These are phyloP conservation scores for Nerophis lumbriciformis DNA, from an alignment of 2,113 vertebrate genomes.

Conservation along the genomic window DNA sequence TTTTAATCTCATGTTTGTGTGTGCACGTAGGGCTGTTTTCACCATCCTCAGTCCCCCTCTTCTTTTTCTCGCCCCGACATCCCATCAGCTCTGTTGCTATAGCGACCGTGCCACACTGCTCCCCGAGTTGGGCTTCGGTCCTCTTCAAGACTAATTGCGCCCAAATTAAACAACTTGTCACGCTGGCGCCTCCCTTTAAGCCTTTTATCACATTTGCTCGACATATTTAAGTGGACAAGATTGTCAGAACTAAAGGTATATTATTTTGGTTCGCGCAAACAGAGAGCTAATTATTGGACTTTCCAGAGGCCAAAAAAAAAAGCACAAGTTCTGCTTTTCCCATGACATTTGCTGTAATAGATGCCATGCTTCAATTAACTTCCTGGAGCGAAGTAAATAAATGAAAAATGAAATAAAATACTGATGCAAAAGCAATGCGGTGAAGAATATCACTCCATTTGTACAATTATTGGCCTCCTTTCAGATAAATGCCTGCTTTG, in stretches of 20 bases:
- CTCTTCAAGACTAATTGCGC: constrained; percentile 42
- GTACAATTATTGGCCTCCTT: no score
- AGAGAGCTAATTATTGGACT: neutral
- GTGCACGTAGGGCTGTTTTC: constrained; percentile 2
- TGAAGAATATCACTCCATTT: no score
- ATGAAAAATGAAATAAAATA: no score
- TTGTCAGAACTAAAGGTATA: neutral
- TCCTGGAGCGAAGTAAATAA: no score
- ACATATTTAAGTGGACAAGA: constrained; percentile 17
- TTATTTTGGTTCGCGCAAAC: neutral
- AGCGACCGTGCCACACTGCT: constrained; percentile 30
- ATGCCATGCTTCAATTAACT: no score
- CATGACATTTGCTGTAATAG: no score
- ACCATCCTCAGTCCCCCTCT: constrained; percentile 3
- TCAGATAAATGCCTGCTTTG: no score
- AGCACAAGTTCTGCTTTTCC: neutral
- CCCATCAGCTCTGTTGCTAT: constrained; percentile 49
- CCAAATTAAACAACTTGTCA: constrained; percentile 34
- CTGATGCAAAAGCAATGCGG: no score
- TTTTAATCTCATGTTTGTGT: constrained; percentile 9
- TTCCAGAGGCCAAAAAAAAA: no score
- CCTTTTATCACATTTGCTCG: constrained; percentile 20
- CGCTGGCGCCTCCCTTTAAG: neutral
- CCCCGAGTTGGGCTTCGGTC: constrained; percentile 32
- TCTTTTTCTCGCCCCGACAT: constrained; percentile 28